Base-by-base conservation (phyloP, 2,113 vertebrate genomes). In the Salvator merianae region DNA sequence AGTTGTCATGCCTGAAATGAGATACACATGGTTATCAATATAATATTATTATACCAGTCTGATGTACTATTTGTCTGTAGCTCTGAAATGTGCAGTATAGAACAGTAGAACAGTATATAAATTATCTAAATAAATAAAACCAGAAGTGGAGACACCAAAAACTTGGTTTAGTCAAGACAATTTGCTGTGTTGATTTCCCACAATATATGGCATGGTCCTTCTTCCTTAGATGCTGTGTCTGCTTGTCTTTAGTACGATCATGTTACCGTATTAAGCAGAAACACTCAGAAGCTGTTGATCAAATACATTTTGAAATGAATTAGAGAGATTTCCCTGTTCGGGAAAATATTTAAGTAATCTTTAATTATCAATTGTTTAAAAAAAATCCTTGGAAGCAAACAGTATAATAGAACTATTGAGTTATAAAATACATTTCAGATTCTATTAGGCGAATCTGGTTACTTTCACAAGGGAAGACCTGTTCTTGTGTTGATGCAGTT, bases 241-340 rank as follows among this genome's bases (percentile, higher is more conserved):
- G 55, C 5, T 16, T 59, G 20, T 59, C 12, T 20, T 3, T 20
- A 34, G n/a, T 63, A 30, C 70, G 5, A 65, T 20, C 12, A 36
- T 38, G 24, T 66, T 53, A 63, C 26, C 2, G 28, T 20, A 47
- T 32, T 65, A 47, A 74, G 5, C 30, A 65, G 13, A 72, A 28
- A 18, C 20, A 12, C 63, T 65, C 12, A 76, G 72, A 26, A 59
- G 32, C 7, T 36, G 32, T 13, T 77, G 53, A 63, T 38, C 34
- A 77, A 77, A 38, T 10, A 59, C 22, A 63, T 63, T 77, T 62
- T 77, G 53, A 77, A 82, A 62, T 82, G 62, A n/a, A 62, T 47
- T 43, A 62, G 36, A 63, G 55, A 28, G 24, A 13, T 40, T 7
- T 40, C 13, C 59, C 40, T 18, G 32, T 62, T 28, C 34, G 30